Percentiles rank a stretch among this genome's conserved stretches.
These are phyloP conservation scores for Isoperla grammatica DNA, from an alignment of 2,888 invertebrate species.

Conservation along the genomic window DNA sequence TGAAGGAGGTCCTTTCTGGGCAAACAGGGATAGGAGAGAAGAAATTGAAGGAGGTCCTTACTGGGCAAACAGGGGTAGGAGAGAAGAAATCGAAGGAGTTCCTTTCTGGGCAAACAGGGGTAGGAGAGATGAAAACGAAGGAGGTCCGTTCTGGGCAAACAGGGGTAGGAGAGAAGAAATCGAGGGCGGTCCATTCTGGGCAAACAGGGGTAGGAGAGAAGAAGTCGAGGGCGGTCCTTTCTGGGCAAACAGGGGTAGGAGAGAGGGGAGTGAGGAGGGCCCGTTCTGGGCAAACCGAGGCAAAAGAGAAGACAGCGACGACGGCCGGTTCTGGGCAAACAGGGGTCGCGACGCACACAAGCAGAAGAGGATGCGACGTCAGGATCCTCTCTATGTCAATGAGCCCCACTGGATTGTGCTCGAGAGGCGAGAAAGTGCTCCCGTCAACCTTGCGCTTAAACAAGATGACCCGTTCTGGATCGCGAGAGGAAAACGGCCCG, in stretches of 20 bases:
- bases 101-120: slow-evolving; percentile 38
- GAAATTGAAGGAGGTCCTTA: slow-evolving; percentile 28
- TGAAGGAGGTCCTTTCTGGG: slow-evolving; percentile 9
- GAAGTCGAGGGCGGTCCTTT: not conserved
- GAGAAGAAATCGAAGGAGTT: slow-evolving; percentile 26
- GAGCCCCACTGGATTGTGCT: slow-evolving; percentile 52
- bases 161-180: slow-evolving; percentile 43
- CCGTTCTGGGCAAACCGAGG: slow-evolving; percentile 15
- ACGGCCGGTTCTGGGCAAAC: slow-evolving; percentile 28
- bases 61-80: slow-evolving; percentile 32
- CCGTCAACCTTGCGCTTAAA: not conserved
- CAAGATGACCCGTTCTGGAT: slow-evolving; percentile 36
- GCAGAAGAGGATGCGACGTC: slow-evolving; percentile 28
- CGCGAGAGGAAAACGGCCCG: slow-evolving; percentile 32
- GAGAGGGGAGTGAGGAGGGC: not conserved
- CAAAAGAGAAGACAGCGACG: not conserved
- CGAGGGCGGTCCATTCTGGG: slow-evolving; percentile 19
- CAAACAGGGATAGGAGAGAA: slow-evolving; percentile 20
- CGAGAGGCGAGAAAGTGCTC: slow-evolving; percentile 10
- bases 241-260: not conserved
- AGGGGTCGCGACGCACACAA: slow-evolving; percentile 38
- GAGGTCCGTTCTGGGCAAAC: slow-evolving; percentile 48
- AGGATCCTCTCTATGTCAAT: slow-evolving; percentile 48
- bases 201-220: slow-evolving; percentile 20
- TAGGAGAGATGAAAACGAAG: slow-evolving; percentile 39